A percentile compares a stretch with the other conserved stretches of the same genome.
phyloP scores from a whole-genome alignment of 1,140 invertebrate species.

The Rhyzopertha dominica region DNA sequence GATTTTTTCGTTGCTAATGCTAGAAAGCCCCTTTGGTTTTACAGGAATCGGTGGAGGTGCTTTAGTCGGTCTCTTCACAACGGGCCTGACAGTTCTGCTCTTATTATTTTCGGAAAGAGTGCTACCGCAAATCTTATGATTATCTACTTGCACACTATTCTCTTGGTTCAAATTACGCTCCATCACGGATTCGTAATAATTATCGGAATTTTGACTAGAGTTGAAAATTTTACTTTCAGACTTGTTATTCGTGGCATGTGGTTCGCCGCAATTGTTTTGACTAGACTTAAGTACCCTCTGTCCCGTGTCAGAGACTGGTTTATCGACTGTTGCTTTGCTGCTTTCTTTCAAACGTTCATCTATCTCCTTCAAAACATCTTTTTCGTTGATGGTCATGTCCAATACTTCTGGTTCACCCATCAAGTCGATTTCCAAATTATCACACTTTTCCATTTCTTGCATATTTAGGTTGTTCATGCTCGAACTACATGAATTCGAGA shows the following conservation, averaged over 20 bases:
- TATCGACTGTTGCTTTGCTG: slow-evolving; percentile 10
- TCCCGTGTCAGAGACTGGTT: slow-evolving; percentile 14
- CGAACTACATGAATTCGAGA: slow-evolving; percentile 13
- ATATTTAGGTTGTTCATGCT: too few relatives aligned
- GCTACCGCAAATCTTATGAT: too few relatives aligned
- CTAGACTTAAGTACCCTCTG: slow-evolving; percentile 21
- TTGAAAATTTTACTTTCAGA: slow-evolving; percentile 13
- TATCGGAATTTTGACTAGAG: slow-evolving; percentile 38
- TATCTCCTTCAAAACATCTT: slow-evolving; percentile 38
- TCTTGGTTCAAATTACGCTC: slow-evolving; percentile 39
- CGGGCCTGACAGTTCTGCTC: too few relatives aligned
- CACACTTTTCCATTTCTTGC: too few relatives aligned
- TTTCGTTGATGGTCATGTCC: slow-evolving; percentile 39
- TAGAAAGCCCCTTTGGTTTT: slow-evolving; percentile 33
- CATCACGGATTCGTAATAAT: slow-evolving; percentile 41
- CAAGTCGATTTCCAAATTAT: too few relatives aligned
- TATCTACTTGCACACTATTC: too few relatives aligned
- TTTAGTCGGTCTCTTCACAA: slow-evolving; percentile 31
- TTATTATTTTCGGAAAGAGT: too few relatives aligned
- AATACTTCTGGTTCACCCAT: slow-evolving; percentile 28
- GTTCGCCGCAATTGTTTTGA: slow-evolving; percentile 12
- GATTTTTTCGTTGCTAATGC: slow-evolving; percentile 5
- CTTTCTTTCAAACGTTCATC: slow-evolving; percentile 29
- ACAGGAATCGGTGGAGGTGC: slow-evolving; percentile 41
- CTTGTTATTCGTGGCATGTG: slow-evolving; percentile 6